Percentiles rank a stretch among this genome's conserved stretches.
Evolutionary conservation across 2,888 invertebrate species (phyloP).

Genomic region (Axea sp.): DNA sequence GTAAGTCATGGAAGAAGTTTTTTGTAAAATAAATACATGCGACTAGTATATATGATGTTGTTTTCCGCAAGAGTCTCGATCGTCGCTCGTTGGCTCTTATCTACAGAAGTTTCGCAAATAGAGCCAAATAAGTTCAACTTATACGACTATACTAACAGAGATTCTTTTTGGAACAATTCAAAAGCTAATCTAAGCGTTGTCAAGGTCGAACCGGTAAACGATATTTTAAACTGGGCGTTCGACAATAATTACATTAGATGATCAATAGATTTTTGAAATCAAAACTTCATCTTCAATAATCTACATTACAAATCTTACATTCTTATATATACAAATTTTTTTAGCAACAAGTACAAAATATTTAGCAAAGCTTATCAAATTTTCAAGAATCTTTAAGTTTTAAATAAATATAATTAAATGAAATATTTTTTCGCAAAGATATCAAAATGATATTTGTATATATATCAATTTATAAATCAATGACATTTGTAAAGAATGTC

Average conservation of each 20-base stretch:
- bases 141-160: conserved; percentile 62
- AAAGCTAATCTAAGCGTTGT: conserved; percentile 66
- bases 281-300: too few relatives aligned
- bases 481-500: conserved; percentile 34
- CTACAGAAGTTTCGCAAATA: conserved; percentile 29
- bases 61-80: conserved; percentile 56
- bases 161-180: conserved; percentile 72
- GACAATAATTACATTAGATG: conserved; percentile 33
- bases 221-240: conserved; percentile 37
- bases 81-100: conserved; percentile 48
- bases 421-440: not conserved
- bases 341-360: conserved; percentile 33
- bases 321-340: conserved; percentile 16
- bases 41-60: conserved; percentile 56
- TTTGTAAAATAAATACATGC: conserved; percentile 59
- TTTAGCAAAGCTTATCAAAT: conserved; percentile 37
- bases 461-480: conserved; percentile 10
- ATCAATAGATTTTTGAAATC: too few relatives aligned
- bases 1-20: conserved; percentile 56
- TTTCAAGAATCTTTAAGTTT: conserved; percentile 2
- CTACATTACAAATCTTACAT: conserved; percentile 34
- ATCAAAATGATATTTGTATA: conserved; percentile 18
- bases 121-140: conserved; percentile 51
- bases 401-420: conserved; percentile 3
- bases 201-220: conserved; percentile 53